A percentile compares a stretch with the other conserved stretches of the same genome.
Conservation (phyloP, 2,888 invertebrate species). For the Unio delphinus region DNA sequence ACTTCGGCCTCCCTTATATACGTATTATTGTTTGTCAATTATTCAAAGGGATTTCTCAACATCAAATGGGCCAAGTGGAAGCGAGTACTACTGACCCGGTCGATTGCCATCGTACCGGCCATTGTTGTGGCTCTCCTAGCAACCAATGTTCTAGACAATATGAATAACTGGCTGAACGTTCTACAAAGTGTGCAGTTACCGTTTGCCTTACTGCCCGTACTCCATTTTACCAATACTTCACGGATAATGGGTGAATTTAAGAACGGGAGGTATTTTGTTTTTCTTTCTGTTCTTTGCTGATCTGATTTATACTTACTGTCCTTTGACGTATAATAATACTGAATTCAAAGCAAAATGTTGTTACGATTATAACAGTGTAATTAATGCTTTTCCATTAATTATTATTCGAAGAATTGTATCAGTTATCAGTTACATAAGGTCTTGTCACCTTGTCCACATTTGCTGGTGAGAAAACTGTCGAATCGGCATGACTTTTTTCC, state of each 20-base stretch:
- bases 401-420: too few relatives aligned
- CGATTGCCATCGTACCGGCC: conserved; percentile 82
- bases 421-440: too few relatives aligned
- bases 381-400: too few relatives aligned
- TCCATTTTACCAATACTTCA: conserved; percentile 85
- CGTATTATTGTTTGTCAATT: background rate
- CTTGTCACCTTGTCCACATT: too few relatives aligned
- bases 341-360: too few relatives aligned
- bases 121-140: conserved; percentile 67
- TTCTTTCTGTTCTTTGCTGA: too few relatives aligned
- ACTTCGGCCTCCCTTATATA: background rate
- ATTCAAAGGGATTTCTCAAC: conserved; percentile 81
- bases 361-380: too few relatives aligned
- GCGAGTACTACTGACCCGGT: conserved; percentile 86
- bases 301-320: too few relatives aligned
- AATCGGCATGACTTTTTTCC: too few relatives aligned
- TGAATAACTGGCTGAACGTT: conserved; percentile 89
- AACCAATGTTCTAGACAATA: conserved; percentile 79
- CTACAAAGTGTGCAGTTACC: conserved; percentile 89
- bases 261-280: conserved; percentile 76
- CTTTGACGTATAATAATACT: too few relatives aligned
- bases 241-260: conserved; percentile 88
- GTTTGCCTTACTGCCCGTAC: conserved; percentile 87
- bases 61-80: conserved; percentile 90
- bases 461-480: too few relatives aligned